Conservation (phyloP, 2,113 vertebrate species). For the Mungos mungo region DNA sequence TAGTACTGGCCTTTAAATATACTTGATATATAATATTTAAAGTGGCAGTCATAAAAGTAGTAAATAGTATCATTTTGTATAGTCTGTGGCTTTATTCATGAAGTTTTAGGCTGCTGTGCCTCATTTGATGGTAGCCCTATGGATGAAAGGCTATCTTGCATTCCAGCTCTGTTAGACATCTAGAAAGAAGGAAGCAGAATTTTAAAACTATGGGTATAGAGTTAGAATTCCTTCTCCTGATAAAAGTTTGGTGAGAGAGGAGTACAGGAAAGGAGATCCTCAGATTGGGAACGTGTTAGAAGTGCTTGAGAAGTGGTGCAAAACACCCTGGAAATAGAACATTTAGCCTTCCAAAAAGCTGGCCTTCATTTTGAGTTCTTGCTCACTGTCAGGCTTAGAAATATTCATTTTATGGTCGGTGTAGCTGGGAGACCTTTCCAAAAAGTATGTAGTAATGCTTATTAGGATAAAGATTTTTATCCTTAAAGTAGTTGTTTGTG, state of each 20-base stretch:
- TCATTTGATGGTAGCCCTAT: not conserved
- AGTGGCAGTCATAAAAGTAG: conserved; percentile 8
- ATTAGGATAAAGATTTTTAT: not conserved
- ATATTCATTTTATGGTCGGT: not conserved
- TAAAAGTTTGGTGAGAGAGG: not conserved
- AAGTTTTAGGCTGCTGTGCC: not conserved
- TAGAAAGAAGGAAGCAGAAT: not conserved
- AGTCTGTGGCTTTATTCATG: not conserved
- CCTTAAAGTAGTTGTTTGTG: not conserved
- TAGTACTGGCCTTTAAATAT: not conserved
- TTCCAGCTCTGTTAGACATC: not conserved
- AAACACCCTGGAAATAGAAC: not conserved
- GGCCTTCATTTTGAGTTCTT: not conserved
- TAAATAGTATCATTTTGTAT: not conserved
- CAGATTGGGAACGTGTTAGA: not conserved
- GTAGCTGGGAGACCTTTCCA: not conserved
- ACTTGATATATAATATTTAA: not conserved
- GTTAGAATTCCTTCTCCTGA: conserved; percentile 2
- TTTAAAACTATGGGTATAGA: not conserved
- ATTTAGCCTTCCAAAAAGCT: not conserved
- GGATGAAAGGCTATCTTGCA: not conserved
- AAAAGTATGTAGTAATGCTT: not conserved
- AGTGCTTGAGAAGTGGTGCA: not conserved
- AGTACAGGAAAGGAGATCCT: not conserved
- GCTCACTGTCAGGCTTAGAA: not conserved